Conservation (phyloP, 2,888 invertebrate species). For the Boloria selene region DNA sequence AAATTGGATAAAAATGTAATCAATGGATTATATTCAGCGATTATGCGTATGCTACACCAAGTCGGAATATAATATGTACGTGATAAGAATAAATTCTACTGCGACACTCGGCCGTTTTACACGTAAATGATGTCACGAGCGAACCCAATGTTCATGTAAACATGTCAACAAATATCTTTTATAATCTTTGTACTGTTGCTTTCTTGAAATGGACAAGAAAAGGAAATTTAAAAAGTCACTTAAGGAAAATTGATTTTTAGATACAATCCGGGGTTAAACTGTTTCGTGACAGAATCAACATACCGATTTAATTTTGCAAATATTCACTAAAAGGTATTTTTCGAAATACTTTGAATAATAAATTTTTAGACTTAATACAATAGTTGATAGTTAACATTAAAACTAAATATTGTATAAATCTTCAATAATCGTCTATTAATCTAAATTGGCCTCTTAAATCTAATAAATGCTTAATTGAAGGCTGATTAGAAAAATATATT, state of each 20-base stretch:
- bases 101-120: slow-evolving; percentile 54
- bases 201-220: slow-evolving; percentile 26
- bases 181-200: slow-evolving; percentile 32
- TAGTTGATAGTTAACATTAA: no score
- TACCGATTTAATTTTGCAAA: slow-evolving; percentile 6
- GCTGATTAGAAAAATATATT: no score
- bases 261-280: slow-evolving; percentile 18
- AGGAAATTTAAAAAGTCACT: slow-evolving; percentile 28
- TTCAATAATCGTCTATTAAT: no score
- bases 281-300: slow-evolving; percentile 20
- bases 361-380: no score
- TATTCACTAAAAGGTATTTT: slow-evolving; percentile 16
- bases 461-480: no score
- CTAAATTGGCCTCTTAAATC: no score
- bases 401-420: no score
- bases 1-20: slow-evolving; percentile 4
- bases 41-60: slow-evolving; percentile 27
- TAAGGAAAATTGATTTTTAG: slow-evolving; percentile 19
- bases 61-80: slow-evolving; percentile 24
- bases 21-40: slow-evolving; percentile 24
- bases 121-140: slow-evolving; percentile 53
- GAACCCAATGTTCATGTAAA: slow-evolving; percentile 55
- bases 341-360: no score
- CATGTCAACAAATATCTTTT: slow-evolving; percentile 41
- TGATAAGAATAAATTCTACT: slow-evolving; percentile 42